Evolutionary conservation across 2,888 invertebrate species (phyloP).

Genomic region (Tricholauxania praeusta): DNA sequence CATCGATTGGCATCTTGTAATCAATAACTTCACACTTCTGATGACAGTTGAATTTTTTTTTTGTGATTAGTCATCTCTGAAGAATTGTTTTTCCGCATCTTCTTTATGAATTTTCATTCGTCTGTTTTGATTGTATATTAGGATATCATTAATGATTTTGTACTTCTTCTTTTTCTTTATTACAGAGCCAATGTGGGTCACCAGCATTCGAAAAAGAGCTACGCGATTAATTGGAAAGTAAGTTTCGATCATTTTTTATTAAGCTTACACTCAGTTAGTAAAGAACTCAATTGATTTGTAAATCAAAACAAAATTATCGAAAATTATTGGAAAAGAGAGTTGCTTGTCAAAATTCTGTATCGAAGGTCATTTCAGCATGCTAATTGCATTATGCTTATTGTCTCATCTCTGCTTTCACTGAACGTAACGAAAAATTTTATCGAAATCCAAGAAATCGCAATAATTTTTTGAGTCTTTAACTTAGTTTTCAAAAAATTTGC

Average conservation of each 20-base stretch:
- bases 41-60: constrained; percentile 11
- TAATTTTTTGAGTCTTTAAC: no score
- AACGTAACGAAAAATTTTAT: no score
- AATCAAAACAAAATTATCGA: no score
- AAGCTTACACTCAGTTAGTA: no score
- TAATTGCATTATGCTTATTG: no score
- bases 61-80: not conserved
- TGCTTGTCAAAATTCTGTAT: no score
- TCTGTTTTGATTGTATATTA: constrained; percentile 53
- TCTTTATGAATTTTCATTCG: constrained; percentile 48
- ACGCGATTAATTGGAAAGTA: constrained; percentile 67
- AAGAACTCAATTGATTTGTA: no score
- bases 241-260: constrained; percentile 47
- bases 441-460: no score
- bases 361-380: no score
- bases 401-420: no score
- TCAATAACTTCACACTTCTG: constrained; percentile 21
- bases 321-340: not conserved
- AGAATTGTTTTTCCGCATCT: not conserved
- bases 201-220: constrained; percentile 67
- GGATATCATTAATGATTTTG: constrained; percentile 55
- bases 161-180: constrained; percentile 51
- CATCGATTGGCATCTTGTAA: constrained; percentile 14
- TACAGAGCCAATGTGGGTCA: constrained; percentile 68
- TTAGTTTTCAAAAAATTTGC: no score